Conservation (phyloP, 2,113 vertebrate species). For the Syrmaticus mikado region DNA sequence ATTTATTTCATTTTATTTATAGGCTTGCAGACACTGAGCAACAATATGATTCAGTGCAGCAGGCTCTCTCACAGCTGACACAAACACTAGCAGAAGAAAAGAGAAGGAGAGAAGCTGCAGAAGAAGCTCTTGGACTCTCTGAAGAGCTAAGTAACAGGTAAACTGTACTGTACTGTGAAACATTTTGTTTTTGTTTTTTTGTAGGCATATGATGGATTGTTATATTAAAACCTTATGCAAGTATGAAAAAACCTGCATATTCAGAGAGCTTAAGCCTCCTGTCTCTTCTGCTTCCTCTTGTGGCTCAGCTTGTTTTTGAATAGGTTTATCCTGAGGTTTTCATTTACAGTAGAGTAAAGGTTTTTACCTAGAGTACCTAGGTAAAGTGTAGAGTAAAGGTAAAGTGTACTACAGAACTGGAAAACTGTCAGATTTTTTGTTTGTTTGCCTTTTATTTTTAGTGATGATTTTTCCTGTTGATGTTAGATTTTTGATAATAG, state of each 20-base stretch:
- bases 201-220: background rate
- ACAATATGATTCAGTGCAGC: conserved; percentile 76
- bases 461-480: background rate
- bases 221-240: background rate
- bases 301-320: background rate
- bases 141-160: conserved; percentile 79
- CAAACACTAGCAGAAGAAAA: conserved; percentile 83
- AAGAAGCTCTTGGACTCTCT: conserved; percentile 83
- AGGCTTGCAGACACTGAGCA: conserved; percentile 86
- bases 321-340: background rate
- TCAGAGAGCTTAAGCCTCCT: background rate
- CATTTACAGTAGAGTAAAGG: background rate
- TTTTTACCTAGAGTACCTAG: too few relatives aligned
- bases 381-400: background rate
- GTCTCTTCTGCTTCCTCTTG: background rate
- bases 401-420: background rate
- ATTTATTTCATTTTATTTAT: background rate
- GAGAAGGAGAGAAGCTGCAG: conserved; percentile 80
- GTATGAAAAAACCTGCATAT: background rate
- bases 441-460: background rate
- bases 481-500: background rate
- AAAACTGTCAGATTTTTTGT: background rate
- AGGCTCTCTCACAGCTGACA: conserved; percentile 73
- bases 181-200: background rate
- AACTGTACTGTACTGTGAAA: background rate